These are phyloP conservation scores for Xiphophorus birchmanni DNA, from an alignment of 2,797 vertebrate genomes.

Conservation along the genomic window DNA sequence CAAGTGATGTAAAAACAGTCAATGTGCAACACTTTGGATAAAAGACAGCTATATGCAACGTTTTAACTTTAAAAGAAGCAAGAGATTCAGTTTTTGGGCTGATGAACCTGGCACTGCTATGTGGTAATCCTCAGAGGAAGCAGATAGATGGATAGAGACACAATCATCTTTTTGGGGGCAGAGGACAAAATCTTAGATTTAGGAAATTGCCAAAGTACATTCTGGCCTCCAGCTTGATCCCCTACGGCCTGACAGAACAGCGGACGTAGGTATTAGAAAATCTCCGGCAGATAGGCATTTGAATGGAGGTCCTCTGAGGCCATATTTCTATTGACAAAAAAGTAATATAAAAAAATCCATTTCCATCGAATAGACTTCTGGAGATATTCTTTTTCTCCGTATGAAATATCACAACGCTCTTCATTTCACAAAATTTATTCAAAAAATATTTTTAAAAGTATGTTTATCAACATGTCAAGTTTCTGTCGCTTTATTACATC, in stretches of 20 bases:
- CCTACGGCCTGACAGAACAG: slow-evolving; percentile 44
- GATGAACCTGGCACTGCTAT: slow-evolving; percentile 35
- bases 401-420: not conserved
- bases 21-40: not conserved
- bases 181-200: slow-evolving; percentile 58
- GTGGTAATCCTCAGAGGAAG: slow-evolving; percentile 36
- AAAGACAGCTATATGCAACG: not conserved
- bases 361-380: slow-evolving; percentile 22
- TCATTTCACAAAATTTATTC: not conserved
- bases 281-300: slow-evolving; percentile 27
- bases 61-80: slow-evolving; percentile 10
- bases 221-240: slow-evolving; percentile 54
- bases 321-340: slow-evolving; percentile 49
- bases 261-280: slow-evolving; percentile 15
- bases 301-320: slow-evolving; percentile 43
- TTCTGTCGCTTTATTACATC: slow-evolving; percentile 17
- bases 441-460: slow-evolving; percentile 6
- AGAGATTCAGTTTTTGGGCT: slow-evolving; percentile 25
- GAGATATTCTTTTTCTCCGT: slow-evolving; percentile 1
- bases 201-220: slow-evolving; percentile 54
- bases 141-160: slow-evolving; percentile 39
- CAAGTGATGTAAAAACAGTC: not conserved
- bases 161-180: slow-evolving; percentile 54
- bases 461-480: slow-evolving; percentile 20
- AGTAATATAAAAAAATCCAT: slow-evolving; percentile 22